Evolutionary conservation across 53 echinoderm and acorn worm species (phyloP), one percentile per base, ranked within the genome.

Genomic region (Hippasteria phrygiana): DNA sequence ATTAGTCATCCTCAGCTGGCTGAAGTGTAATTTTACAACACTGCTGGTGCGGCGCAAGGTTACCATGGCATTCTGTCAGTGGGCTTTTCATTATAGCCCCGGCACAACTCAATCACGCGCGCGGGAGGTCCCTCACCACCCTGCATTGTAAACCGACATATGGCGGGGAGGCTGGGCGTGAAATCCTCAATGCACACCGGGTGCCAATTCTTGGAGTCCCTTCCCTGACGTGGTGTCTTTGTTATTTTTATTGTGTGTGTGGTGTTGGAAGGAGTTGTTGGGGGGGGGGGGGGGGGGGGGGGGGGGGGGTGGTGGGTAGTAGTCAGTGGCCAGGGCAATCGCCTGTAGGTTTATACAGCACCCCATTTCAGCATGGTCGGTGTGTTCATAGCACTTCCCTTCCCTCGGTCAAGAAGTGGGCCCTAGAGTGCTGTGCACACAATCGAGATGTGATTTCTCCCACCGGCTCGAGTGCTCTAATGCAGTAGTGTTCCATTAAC

Each of bases 401-500:
- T 39, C 22, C 36, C 71, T 43, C 82, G 48, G 89, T 56, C 53
- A 81, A 82, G 81, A 81, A 73, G 82, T 81, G 79, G 90, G 73
- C 56, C 90, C 82, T 33, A 46, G 90, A 90, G 90, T 90, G 90
- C 73, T 90, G 43, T 45, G 90, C 82, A 90, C 90, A 90, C 90
- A 90, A 72, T 80, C 32, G 90, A 55, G 56, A 90, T 90, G 90
- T 90, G 90, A 90, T 90, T 90, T 80, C 90, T 80, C 73, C 81
- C 70, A 55, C 59, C 26, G 72, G 72, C 59, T 90, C 43, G 90
- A 90, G 90, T 90, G 82, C 90, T 63, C 90, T 90, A 90, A 90
- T 90, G 90, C 90, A 82, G 82, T 59, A 74, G 82, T 73, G 90
- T 82, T 90, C 90, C 90, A 90, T 90, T 90, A 90, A 90, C 90